Conservation (phyloP, 2,113 vertebrate genomes). For the Nematolebias whitei region DNA sequence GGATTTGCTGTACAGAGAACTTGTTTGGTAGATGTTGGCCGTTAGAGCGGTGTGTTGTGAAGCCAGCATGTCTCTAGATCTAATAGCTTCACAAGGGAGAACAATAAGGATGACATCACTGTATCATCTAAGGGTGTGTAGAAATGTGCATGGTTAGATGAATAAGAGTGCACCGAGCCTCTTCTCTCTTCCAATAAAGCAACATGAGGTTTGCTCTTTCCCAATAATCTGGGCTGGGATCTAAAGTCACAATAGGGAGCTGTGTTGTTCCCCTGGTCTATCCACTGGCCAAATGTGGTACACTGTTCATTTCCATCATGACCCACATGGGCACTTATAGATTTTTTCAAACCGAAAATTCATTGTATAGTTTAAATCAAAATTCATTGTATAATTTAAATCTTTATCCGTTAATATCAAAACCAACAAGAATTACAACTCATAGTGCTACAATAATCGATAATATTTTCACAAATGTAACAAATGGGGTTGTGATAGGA, state of each 20-base stretch:
- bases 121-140: constrained; percentile 73
- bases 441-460: too few relatives aligned
- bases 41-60: constrained; percentile 88
- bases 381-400: too few relatives aligned
- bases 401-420: too few relatives aligned
- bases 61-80: constrained; percentile 87
- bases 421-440: too few relatives aligned
- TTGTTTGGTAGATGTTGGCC: constrained; percentile 78
- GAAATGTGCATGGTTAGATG: constrained; percentile 56
- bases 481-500: too few relatives aligned
- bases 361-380: too few relatives aligned
- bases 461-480: too few relatives aligned
- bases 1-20: constrained; percentile 88
- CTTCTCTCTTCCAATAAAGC: constrained; percentile 73
- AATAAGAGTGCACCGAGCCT: constrained; percentile 75
- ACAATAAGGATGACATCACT: constrained; percentile 83
- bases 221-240: constrained; percentile 60
- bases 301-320: constrained; percentile 74
- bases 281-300: constrained; percentile 59
- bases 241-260: constrained; percentile 70
- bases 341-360: constrained; percentile 59
- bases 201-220: constrained; percentile 61
- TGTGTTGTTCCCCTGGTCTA: constrained; percentile 56
- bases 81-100: constrained; percentile 87
- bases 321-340: constrained; percentile 50